These are phyloP conservation scores for Eugnorisma glareosa DNA, from an alignment of 2,888 invertebrate species.

Conservation along the genomic window DNA sequence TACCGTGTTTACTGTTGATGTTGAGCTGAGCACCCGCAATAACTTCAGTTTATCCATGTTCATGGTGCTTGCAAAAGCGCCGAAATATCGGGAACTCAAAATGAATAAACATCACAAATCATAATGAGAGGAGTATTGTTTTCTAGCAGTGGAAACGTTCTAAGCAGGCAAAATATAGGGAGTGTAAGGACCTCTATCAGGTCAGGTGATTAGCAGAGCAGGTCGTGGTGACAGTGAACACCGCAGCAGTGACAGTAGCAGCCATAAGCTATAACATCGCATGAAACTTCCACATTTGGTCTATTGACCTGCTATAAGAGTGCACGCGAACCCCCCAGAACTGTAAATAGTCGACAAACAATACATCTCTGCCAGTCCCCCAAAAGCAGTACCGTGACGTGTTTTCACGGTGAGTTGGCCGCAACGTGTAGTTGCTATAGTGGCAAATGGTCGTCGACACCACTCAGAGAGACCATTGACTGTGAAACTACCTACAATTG, in stretches of 20 bases:
- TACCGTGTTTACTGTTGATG: no score
- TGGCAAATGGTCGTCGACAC: conserved; percentile 36
- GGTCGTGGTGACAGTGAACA: not conserved
- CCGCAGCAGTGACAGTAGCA: no score
- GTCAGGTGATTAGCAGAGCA: no score
- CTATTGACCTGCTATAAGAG: not conserved
- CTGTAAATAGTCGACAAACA: conserved; percentile 17
- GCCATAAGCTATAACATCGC: not conserved
- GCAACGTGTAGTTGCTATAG: conserved; percentile 28
- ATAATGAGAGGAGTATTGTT: no score
- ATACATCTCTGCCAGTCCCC: conserved; percentile 1
- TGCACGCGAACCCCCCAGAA: not conserved
- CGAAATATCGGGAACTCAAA: no score
- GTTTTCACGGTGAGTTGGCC: conserved; percentile 30
- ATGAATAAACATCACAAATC: no score
- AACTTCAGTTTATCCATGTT: no score
- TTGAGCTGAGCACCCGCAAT: no score
- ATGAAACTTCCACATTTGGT: not conserved
- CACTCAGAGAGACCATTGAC: conserved; percentile 36
- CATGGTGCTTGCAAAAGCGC: no score
- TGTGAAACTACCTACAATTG: conserved; percentile 50
- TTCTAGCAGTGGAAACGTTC: not conserved
- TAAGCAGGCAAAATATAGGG: not conserved
- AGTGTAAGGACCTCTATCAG: no score
- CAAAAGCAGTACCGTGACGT: conserved; percentile 33